A percentile compares a stretch with the other conserved stretches of the same genome.
These are phyloP conservation scores for Deroplatys truncata DNA, from an alignment of 2,888 invertebrate species.

Conservation along the genomic window DNA sequence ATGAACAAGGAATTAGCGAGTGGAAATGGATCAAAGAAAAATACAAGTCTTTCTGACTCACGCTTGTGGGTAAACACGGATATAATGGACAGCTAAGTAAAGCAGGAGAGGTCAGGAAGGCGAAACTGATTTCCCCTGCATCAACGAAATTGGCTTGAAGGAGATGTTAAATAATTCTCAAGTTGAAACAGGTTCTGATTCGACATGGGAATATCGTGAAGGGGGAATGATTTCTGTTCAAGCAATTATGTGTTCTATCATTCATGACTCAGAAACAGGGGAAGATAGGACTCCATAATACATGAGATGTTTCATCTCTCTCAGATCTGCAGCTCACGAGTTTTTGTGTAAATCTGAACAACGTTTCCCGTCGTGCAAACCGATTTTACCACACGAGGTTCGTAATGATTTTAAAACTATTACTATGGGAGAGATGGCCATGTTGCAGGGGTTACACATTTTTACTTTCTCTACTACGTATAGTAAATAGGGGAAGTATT, in stretches of 20 bases:
- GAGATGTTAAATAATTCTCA: slow-evolving; percentile 20
- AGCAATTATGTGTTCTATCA: slow-evolving; percentile 19
- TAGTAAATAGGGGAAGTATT: no score
- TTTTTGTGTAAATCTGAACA: no score
- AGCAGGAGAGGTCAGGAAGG: neutral
- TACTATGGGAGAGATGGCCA: no score
- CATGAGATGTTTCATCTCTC: neutral
- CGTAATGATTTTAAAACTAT: no score
- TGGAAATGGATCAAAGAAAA: no score
- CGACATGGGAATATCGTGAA: slow-evolving; percentile 17
- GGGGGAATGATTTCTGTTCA: neutral
- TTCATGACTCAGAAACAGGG: neutral
- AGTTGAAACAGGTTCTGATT: slow-evolving; percentile 23
- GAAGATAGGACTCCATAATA: neutral
- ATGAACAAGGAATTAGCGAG: no score
- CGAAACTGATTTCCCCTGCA: neutral
- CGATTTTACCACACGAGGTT: no score
- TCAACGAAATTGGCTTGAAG: slow-evolving; percentile 8
- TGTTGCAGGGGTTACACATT: no score
- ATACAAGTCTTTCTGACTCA: no score
- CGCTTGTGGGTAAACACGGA: no score
- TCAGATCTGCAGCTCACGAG: neutral
- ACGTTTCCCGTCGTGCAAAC: no score
- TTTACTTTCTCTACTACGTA: no score
- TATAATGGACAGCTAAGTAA: neutral